Base-by-base conservation (phyloP, 2,888 invertebrate species). In the Pyrochroa serraticornis region DNA sequence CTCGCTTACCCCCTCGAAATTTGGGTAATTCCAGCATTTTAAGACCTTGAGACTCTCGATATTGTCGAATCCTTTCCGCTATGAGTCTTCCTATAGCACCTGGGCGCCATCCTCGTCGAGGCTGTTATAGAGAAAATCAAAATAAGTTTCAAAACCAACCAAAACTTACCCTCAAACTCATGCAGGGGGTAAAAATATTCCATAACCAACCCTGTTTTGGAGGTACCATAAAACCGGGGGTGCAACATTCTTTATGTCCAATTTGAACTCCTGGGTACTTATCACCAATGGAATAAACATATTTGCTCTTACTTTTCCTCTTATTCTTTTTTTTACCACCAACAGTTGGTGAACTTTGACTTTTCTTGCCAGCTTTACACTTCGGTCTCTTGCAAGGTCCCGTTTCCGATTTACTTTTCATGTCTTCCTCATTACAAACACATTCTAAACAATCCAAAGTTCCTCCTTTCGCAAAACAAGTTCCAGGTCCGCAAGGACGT, bases 181-280 rank as follows among this genome's bases (percentile, higher is more conserved):
- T 30, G 55, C 73, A 69, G 3, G 75, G 73, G 3, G 68, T 71
- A 32, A 67, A 70, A 32, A 72, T 65, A 60, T 79, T 86, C 89
- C 89, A 89, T 30, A 87, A 71, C 89, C 89, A 89, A 0, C 89
- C 89, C 88, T 88, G 88, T 38, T 82, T 76, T 0, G 81, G 75
- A 0, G 89, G 88, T 0, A 89, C 87, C 6, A 82, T 79, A 30
- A 80, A 77, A 0, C 82, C 81, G 0, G 82, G 80, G 22, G 78
- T 71, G 1, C 83, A 74, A 68, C 88, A 88, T 58, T 78, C 71
- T 52, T 81, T 82, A 66, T 87, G 87, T 0, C 87, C 85, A 39
- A 83, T 75, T 8, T 80, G 77, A 0, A 80, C 78, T 0, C 84
- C 83, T 59, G 85, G 85, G 75, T 86, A 81, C 33, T 54, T 53